These are phyloP conservation scores for Zaprionus africanus DNA, from an alignment of 1,140 invertebrate species.

Conservation along the genomic window DNA sequence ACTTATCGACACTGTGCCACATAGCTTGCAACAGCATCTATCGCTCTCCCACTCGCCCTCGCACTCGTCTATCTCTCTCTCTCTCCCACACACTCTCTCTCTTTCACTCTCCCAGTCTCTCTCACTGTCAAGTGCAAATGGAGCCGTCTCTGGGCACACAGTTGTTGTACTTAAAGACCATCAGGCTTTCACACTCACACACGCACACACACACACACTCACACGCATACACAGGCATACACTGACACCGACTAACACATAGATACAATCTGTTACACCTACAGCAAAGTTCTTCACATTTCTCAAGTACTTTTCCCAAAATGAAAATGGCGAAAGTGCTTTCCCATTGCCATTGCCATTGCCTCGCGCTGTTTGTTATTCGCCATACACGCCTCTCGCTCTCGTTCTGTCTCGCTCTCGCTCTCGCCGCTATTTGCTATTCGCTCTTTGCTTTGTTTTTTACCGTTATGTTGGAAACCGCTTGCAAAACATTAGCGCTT, in stretches of 20 bases:
- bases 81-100: conserved; percentile 11
- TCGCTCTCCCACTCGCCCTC: not conserved
- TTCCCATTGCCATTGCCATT: conserved; percentile 20
- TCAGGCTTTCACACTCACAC: conserved; percentile 21
- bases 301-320: conserved; percentile 41
- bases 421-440: conserved; percentile 9
- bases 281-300: conserved; percentile 40
- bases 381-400: conserved; percentile 7
- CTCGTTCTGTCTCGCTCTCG: not conserved
- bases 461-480: conserved; percentile 27
- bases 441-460: conserved; percentile 44
- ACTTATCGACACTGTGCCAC: conserved; percentile 15
- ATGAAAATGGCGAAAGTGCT: conserved; percentile 40
- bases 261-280: not conserved
- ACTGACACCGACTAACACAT: not conserved
- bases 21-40: conserved; percentile 19
- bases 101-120: conserved; percentile 32
- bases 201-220: not conserved
- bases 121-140: conserved; percentile 33
- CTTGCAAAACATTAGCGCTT: conserved; percentile 32
- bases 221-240: conserved; percentile 11
- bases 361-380: conserved; percentile 22
- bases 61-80: conserved; percentile 5
- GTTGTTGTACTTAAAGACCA: conserved; percentile 37
- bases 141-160: conserved; percentile 22